Conservation (phyloP, 2,888 invertebrate genomes). For the Tinea trinotella region DNA sequence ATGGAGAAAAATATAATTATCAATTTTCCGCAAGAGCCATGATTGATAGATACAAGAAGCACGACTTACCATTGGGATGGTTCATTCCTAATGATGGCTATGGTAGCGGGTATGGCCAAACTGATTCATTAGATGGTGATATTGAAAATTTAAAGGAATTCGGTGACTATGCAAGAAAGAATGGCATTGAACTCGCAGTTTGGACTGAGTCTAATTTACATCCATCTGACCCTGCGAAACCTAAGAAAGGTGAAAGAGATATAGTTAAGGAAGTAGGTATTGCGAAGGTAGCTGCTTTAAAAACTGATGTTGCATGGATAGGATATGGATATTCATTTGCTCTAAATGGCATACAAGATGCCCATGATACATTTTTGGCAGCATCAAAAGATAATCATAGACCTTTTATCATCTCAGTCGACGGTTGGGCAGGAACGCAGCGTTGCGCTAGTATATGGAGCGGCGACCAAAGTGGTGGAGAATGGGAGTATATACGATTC, state of each 20-base stretch:
- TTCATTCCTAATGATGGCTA: slow-evolving; percentile 63
- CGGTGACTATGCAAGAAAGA: slow-evolving; percentile 40
- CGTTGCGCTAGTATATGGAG: slow-evolving; percentile 58
- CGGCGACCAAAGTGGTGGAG: slow-evolving; percentile 58
- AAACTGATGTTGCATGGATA: slow-evolving; percentile 65
- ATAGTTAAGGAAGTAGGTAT: slow-evolving; percentile 46
- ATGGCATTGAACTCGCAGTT: slow-evolving; percentile 53
- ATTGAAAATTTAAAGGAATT: slow-evolving; percentile 52
- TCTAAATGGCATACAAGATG: slow-evolving; percentile 50
- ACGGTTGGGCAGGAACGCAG: slow-evolving; percentile 64
- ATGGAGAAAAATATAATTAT: slow-evolving; percentile 58
- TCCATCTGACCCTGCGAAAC: slow-evolving; percentile 47
- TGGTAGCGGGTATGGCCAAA: slow-evolving; percentile 60
- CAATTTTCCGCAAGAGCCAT: slow-evolving; percentile 63
- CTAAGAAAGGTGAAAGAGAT: slow-evolving; percentile 60
- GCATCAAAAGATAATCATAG: slow-evolving; percentile 34
- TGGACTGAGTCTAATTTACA: slow-evolving; percentile 60
- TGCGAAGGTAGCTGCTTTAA: slow-evolving; percentile 52
- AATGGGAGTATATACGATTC: slow-evolving; percentile 63
- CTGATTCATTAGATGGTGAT: slow-evolving; percentile 51
- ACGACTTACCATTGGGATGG: slow-evolving; percentile 61
- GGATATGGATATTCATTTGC: slow-evolving; percentile 58
- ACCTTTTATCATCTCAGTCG: slow-evolving; percentile 55
- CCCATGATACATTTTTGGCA: slow-evolving; percentile 40
- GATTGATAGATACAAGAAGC: slow-evolving; percentile 52